Evolutionary conservation across 2,113 vertebrate genomes (phyloP), one percentile per base, ranked within the genome.

Genomic region (Pterocles gutturalis): DNA sequence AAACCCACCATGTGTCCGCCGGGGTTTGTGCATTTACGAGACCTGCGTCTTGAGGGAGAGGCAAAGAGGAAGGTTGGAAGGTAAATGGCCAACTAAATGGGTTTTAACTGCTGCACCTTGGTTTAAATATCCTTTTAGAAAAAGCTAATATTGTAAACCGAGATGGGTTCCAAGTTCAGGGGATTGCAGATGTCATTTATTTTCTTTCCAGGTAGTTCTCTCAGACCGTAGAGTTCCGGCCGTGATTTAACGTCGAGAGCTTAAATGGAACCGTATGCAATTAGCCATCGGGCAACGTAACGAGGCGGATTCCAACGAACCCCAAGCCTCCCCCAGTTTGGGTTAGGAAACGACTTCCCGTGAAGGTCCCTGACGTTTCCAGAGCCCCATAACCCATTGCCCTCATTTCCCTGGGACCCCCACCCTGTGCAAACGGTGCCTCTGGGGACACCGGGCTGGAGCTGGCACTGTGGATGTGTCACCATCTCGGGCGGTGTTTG

Each of bases 151-250:
- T 17, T 54, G 72, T 78, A 89, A 93, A 91, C 72, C 20, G 95
- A 94, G 87, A 83, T 72, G 75, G 54, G 62, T 77, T 86, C 83
- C 83, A 79, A 53, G 65, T 41, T 64, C 33, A 48, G 72, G 62
- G 67, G 54, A 77, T 64, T 51, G 73, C 72, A 88, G 46, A n/a
- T 54, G 78, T 76, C 73, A 46, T 94, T 93, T 95, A 83, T 96
- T 98, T 97, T 93, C 77, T 78, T 92, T 61, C 83, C 96, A 97
- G 79, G 75, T 94, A 70, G 70, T 72, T 95, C 57, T 64, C 36
- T 62, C 45, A 86, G 72, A 26, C 76, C 82, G 28, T 87, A 33
- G 36, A 91, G 80, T 84, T 93, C n/a, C 24, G 33, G 49, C 71
- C 60, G 54, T 83, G 77, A 91, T 92, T 96, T 78, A 87, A 87